Percentiles rank a stretch among this genome's conserved stretches.
These are phyloP conservation scores for Drosophila neocordata DNA, from an alignment of 1,140 invertebrate species.

Conservation along the genomic window DNA sequence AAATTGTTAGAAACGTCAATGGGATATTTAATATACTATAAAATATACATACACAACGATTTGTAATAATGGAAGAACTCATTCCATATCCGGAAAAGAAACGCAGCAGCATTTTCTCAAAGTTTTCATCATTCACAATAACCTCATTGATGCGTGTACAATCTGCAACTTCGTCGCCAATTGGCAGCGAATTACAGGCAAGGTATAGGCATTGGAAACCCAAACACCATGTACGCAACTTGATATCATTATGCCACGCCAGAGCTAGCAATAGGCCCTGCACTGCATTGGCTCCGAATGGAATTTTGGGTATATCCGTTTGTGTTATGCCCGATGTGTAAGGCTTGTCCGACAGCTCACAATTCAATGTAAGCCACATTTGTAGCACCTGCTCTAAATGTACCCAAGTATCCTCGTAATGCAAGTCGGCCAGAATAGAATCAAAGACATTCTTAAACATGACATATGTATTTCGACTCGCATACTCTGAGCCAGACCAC, in stretches of 20 bases:
- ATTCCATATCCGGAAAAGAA: constrained; percentile 88
- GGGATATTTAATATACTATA: background rate
- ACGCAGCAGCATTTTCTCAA: constrained; percentile 88
- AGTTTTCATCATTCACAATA: constrained; percentile 88
- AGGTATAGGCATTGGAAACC: constrained; percentile 87
- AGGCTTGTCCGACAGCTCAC: constrained; percentile 83
- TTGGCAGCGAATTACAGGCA: constrained; percentile 84
- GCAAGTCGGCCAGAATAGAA: constrained; percentile 87
- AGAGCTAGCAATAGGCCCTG: constrained; percentile 88
- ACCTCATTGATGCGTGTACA: constrained; percentile 84
- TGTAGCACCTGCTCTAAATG: constrained; percentile 92
- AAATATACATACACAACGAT: constrained; percentile 70
- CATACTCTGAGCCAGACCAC: constrained; percentile 81
- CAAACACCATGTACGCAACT: constrained; percentile 89
- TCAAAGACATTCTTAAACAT: constrained; percentile 90
- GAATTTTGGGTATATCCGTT: constrained; percentile 87
- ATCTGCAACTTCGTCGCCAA: constrained; percentile 63
- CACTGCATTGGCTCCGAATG: constrained; percentile 88
- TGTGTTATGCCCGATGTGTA: constrained; percentile 84
- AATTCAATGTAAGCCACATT: constrained; percentile 92
- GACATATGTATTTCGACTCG: constrained; percentile 70
- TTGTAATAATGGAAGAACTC: constrained; percentile 75
- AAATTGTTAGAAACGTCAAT: background rate
- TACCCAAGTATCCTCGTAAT: constrained; percentile 84
- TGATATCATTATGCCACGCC: constrained; percentile 87